Evolutionary conservation across 2,797 vertebrate genomes (phyloP).

Genomic region (Lepilemur ruficaudatus): DNA sequence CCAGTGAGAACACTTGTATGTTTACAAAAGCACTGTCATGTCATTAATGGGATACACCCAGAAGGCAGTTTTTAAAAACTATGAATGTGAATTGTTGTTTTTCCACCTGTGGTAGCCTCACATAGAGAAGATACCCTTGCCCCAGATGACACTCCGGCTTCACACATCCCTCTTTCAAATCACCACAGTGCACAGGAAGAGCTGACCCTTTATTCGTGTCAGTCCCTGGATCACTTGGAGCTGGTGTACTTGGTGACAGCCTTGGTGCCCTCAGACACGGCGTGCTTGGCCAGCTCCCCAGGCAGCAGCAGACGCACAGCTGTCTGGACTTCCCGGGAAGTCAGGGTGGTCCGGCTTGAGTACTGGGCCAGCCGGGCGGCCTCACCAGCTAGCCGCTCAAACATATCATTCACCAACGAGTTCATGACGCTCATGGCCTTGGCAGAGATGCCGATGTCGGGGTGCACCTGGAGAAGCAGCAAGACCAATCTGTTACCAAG

Average conservation of each 20-base stretch:
- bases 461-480: constrained; percentile 85
- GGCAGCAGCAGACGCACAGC: constrained; percentile 89
- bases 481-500: background rate
- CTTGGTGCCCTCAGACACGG: constrained; percentile 90
- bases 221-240: constrained; percentile 83
- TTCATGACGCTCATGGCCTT: constrained; percentile 93
- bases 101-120: background rate
- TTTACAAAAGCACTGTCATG: background rate
- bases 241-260: constrained; percentile 91
- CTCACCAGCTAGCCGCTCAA: constrained; percentile 88
- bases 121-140: background rate
- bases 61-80: background rate
- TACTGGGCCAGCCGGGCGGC: constrained; percentile 85
- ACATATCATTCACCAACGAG: constrained; percentile 90
- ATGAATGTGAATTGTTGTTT: background rate
- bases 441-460: constrained; percentile 90
- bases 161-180: background rate
- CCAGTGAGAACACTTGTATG: background rate
- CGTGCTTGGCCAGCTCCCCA: constrained; percentile 89
- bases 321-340: constrained; percentile 89
- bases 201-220: background rate
- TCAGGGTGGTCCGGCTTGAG: constrained; percentile 87
- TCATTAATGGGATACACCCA: background rate
- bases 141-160: background rate
- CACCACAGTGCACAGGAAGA: background rate